A percentile compares a stretch with the other conserved stretches of the same genome.
phyloP scores from a whole-genome alignment of 2,113 vertebrate species.

The Motacilla tschutschensis region DNA sequence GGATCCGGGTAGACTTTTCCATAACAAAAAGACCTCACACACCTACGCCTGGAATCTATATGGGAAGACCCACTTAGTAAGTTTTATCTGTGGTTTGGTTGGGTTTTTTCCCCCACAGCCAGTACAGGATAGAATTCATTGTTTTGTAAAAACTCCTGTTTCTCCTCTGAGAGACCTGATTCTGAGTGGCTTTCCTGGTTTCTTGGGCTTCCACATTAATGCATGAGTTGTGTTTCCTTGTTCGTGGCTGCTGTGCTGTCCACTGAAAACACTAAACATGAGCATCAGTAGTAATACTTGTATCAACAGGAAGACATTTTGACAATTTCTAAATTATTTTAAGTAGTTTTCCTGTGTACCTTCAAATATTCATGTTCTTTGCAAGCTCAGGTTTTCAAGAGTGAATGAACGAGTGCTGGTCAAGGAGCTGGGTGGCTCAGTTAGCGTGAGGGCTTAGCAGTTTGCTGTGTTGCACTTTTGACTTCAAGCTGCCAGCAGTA shows the following conservation, averaged over 20 bases:
- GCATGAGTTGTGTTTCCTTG: not conserved
- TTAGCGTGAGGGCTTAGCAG: not conserved
- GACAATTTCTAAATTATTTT: not conserved
- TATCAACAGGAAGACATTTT: not conserved
- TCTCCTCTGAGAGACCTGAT: not conserved
- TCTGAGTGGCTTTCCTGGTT: not conserved
- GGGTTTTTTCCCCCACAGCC: accelerated
- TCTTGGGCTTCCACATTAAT: not conserved
- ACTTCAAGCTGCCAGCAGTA: not conserved
- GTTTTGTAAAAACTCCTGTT: not conserved
- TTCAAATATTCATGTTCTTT: not conserved
- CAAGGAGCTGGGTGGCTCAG: not conserved
- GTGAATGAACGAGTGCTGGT: not conserved
- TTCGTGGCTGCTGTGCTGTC: not conserved
- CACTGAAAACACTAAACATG: not conserved
- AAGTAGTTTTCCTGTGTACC: accelerated
- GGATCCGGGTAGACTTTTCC: conserved; percentile 94
- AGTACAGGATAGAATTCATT: not conserved
- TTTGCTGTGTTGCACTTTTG: not conserved
- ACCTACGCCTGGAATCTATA: conserved; percentile 95
- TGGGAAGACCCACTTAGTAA: conserved; percentile 97
- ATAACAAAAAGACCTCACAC: conserved; percentile 96
- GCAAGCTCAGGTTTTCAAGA: not conserved
- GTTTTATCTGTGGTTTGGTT: not conserved
- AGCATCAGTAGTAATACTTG: not conserved